Percentiles rank a stretch among this genome's conserved stretches.
Evolutionary conservation across 37 sponge, comb jelly and placozoan species (phyloP).

Genomic region (Agelas oroides): DNA sequence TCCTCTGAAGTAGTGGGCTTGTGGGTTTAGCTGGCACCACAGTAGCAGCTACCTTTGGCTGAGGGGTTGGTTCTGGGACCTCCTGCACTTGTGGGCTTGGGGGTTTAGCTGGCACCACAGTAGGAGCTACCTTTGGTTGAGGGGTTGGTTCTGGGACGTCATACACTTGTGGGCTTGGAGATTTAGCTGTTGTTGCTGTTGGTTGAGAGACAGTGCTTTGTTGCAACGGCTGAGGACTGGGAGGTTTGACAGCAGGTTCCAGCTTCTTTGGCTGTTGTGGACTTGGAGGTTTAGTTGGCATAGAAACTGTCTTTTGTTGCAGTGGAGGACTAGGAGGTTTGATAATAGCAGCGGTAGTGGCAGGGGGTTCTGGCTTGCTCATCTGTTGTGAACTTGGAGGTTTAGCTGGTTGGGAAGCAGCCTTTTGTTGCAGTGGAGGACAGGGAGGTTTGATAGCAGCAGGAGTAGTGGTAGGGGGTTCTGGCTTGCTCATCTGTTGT

Average conservation of each 20-base stretch:
- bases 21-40: neutral
- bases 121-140: no score
- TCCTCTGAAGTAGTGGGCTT: slow-evolving; percentile 1
- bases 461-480: no score
- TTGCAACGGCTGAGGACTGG: neutral
- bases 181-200: neutral
- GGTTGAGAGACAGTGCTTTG: neutral
- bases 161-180: neutral
- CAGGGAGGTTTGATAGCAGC: no score
- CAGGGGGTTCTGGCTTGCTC: no score
- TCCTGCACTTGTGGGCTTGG: neutral
- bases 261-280: neutral
- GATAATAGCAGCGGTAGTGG: no score
- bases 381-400: neutral
- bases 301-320: no score
- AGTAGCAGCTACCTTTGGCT: no score
- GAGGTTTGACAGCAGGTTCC: neutral
- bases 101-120: neutral
- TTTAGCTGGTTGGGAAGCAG: no score
- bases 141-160: no score
- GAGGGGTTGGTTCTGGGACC: no score
- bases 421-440: no score
- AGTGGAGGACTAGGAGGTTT: no score
- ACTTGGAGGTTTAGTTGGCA: neutral
- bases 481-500: neutral